These are phyloP conservation scores for Nanger granti DNA, from an alignment of 2,113 vertebrate genomes.

Conservation along the genomic window DNA sequence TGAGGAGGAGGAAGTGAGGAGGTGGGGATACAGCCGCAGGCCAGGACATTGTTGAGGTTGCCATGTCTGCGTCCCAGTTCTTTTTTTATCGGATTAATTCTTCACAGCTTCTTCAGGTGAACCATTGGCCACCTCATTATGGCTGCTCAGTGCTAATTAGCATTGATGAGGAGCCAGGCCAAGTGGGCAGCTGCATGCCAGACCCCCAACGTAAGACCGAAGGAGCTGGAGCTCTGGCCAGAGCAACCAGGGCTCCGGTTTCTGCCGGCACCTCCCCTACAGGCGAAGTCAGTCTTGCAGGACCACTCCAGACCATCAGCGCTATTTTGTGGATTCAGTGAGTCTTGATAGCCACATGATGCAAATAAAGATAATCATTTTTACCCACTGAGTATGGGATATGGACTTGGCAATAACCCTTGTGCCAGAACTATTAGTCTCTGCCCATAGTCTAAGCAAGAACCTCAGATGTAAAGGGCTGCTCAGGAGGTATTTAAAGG, in stretches of 20 bases:
- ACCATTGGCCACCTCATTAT: not conserved
- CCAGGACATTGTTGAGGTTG: not conserved
- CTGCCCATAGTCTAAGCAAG: too few relatives aligned
- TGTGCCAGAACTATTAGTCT: too few relatives aligned
- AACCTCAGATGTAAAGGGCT: not conserved
- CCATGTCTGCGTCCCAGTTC: not conserved
- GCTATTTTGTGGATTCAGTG: too few relatives aligned
- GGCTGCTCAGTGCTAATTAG: not conserved
- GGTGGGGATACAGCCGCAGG: not conserved
- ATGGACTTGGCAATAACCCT: too few relatives aligned
- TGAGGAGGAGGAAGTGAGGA: not conserved
- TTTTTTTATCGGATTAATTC: not conserved
- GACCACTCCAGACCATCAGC: not conserved
- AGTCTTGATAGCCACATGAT: not conserved
- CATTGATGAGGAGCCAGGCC: too few relatives aligned
- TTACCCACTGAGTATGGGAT: too few relatives aligned
- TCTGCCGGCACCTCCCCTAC: not conserved
- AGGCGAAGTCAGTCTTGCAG: not conserved
- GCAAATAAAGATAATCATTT: not conserved
- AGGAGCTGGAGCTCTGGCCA: not conserved
- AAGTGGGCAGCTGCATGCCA: not conserved
- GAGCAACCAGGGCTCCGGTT: rapidly evolving
- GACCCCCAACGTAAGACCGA: not conserved
- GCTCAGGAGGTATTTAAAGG: not conserved
- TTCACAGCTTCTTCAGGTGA: not conserved